A percentile compares a stretch with the other conserved stretches of the same genome.
These are phyloP conservation scores for Stomatorhinus ivindoensis DNA, from an alignment of 2,113 vertebrate genomes.

Conservation along the genomic window DNA sequence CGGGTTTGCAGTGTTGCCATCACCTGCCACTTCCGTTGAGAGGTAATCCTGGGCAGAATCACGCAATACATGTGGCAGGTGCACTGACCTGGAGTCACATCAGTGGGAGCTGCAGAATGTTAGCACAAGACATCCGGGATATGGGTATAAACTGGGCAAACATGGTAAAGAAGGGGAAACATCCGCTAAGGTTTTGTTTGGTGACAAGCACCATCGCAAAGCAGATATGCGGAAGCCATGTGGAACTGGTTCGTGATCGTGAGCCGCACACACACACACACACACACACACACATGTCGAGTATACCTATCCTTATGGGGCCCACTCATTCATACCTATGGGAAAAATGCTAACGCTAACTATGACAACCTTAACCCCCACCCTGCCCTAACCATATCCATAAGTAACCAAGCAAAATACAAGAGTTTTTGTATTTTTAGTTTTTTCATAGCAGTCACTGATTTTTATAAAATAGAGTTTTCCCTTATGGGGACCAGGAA, in stretches of 20 bases:
- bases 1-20: background rate
- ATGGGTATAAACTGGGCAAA: background rate
- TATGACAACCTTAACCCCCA: no score
- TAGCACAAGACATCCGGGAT: background rate
- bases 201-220: background rate
- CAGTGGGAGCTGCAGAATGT: background rate
- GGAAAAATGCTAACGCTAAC: no score
- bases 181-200: slow-evolving; percentile 6
- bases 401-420: no score
- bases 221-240: background rate
- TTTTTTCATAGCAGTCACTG: no score
- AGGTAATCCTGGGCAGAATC: background rate
- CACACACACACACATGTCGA: background rate
- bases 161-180: background rate
- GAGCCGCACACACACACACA: background rate
- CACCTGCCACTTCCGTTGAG: background rate
- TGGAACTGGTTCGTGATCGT: background rate
- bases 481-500: no score
- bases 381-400: no score
- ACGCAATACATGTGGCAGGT: background rate
- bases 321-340: no score
- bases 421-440: no score
- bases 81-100: background rate
- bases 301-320: no score
- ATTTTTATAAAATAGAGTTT: no score